Percentiles rank a stretch among this genome's conserved stretches.
Conservation (phyloP, 2,888 invertebrate genomes). For the Autographa pulchrina region DNA sequence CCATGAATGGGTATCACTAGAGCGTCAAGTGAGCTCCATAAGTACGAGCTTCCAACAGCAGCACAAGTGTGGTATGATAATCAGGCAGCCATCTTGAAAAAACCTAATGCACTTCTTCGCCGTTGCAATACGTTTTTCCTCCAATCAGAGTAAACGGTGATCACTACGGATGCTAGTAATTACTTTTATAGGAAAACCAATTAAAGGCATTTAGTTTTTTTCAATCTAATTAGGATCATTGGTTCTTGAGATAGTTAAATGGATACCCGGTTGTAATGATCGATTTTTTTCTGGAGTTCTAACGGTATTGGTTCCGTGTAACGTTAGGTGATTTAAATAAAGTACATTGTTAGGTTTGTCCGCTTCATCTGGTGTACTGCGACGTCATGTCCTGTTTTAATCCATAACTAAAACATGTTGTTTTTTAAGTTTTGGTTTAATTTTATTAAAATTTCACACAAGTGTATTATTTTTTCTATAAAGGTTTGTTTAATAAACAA, state of each 20-base stretch:
- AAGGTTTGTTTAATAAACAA: too few relatives aligned
- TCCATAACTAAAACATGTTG: too few relatives aligned
- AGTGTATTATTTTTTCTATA: too few relatives aligned
- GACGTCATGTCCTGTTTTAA: too few relatives aligned
- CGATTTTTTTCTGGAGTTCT: constrained; percentile 5
- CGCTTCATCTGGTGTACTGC: too few relatives aligned
- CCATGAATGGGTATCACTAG: background rate
- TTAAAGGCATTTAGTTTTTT: constrained; percentile 49
- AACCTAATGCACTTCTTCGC: constrained; percentile 26
- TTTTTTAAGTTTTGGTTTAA: too few relatives aligned
- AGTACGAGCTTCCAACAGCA: constrained; percentile 16
- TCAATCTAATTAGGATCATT: constrained; percentile 54
- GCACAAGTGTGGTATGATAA: constrained; percentile 49
- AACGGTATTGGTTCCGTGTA: background rate
- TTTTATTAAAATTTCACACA: too few relatives aligned
- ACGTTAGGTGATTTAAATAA: background rate
- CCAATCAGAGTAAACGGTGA: constrained; percentile 30
- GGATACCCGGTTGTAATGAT: constrained; percentile 21
- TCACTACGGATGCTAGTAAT: constrained; percentile 46
- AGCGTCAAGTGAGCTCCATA: background rate
- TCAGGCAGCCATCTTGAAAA: constrained; percentile 22
- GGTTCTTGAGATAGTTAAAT: constrained; percentile 38
- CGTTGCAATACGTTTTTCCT: constrained; percentile 45
- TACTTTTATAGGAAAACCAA: constrained; percentile 50
- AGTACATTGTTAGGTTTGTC: background rate